Conservation (phyloP, 2,113 vertebrate species). For the Thunnus thynnus region DNA sequence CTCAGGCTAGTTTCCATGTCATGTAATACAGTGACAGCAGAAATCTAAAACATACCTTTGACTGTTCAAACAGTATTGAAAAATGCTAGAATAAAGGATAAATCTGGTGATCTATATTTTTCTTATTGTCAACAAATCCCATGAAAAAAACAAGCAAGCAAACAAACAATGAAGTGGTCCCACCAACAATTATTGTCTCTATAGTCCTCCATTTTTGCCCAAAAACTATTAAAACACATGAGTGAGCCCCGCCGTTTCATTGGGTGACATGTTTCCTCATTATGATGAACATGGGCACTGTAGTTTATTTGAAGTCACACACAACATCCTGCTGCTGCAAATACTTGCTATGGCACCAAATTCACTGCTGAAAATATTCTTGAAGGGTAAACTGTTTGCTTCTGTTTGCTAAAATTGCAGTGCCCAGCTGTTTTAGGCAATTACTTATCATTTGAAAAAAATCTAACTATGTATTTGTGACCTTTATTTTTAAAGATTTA, state of each 20-base stretch:
- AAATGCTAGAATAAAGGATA: not conserved
- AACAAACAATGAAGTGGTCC: not conserved
- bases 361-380: constrained; percentile 20
- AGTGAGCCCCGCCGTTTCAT: no score
- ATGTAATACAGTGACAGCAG: constrained; percentile 5
- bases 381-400: not conserved
- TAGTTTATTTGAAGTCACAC: not conserved
- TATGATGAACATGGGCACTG: not conserved
- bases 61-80: not conserved
- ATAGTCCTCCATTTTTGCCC: not conserved
- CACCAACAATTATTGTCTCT: not conserved
- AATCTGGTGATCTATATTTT: not conserved
- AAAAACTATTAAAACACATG: no score
- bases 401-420: not conserved
- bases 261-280: no score
- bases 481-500: not conserved
- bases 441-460: not conserved
- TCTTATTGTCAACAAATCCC: constrained; percentile 14
- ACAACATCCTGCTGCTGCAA: not conserved
- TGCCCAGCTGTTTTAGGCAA: not conserved
- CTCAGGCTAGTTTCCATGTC: not conserved
- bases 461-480: not conserved
- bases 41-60: constrained; percentile 1
- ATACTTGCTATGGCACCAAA: constrained; percentile 11
- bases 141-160: constrained; percentile 1